Conservation (phyloP, 2,113 vertebrate genomes). For the Macquaria australasica region DNA sequence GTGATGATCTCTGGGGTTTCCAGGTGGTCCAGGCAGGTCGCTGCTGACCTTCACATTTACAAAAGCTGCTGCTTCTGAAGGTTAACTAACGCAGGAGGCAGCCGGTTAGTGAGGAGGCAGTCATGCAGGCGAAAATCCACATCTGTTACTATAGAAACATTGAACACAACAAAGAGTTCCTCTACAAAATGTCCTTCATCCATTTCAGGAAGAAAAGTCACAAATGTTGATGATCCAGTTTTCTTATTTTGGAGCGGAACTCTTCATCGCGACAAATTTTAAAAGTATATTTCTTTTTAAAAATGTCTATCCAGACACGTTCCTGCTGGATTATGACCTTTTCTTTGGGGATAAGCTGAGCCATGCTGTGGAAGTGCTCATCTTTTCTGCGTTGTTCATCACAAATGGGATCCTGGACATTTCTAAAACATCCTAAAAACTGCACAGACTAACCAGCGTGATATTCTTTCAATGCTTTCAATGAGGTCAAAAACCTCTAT, state of each 20-base stretch:
- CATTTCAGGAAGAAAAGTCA: no score
- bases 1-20: neutral
- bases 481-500: no score
- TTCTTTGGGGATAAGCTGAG: conserved; percentile 7
- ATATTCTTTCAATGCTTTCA: no score
- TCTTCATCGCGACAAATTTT: no score
- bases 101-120: conserved; percentile 35
- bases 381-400: neutral
- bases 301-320: no score
- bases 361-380: conserved; percentile 2
- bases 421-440: neutral
- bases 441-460: neutral
- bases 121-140: neutral
- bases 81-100: conserved; percentile 26
- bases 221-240: no score
- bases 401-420: conserved; percentile 41
- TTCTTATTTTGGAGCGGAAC: no score
- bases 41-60: conserved; percentile 42
- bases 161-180: neutral
- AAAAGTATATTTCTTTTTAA: no score
- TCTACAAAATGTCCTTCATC: neutral
- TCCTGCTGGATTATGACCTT: neutral
- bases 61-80: neutral
- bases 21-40: conserved; percentile 41
- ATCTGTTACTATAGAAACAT: no score